These are phyloP conservation scores for Neoitamus cyanurus DNA, from an alignment of 2,888 invertebrate species.

Conservation along the genomic window DNA sequence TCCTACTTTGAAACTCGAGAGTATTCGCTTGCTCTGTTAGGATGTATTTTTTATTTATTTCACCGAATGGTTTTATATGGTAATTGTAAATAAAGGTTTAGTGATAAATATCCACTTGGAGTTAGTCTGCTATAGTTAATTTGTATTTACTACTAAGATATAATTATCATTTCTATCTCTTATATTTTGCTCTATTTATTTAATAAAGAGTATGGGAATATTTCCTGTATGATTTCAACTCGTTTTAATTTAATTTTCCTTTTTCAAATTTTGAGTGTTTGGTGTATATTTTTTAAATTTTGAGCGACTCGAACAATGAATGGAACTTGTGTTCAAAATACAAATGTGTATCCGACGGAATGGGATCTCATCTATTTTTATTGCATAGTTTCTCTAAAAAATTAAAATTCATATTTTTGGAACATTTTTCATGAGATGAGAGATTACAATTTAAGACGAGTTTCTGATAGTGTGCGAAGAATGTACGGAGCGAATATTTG, in stretches of 20 bases:
- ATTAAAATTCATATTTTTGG: too few relatives aligned
- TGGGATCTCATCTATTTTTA: too few relatives aligned
- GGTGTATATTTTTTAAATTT: not conserved
- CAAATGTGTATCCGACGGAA: too few relatives aligned
- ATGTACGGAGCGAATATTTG: too few relatives aligned
- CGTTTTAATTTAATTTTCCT: not conserved
- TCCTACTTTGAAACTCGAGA: not conserved
- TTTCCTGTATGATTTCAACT: conserved; percentile 16
- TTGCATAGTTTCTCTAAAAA: too few relatives aligned
- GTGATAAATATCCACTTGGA: not conserved
- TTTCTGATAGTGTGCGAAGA: too few relatives aligned
- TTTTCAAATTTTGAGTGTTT: not conserved
- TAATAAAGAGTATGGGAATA: conserved; percentile 35
- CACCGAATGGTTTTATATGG: not conserved
- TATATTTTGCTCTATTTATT: conserved; percentile 37
- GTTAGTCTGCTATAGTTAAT: not conserved
- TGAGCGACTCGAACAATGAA: too few relatives aligned
- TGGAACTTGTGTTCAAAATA: too few relatives aligned
- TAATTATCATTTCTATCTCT: conserved; percentile 21
- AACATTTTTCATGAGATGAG: too few relatives aligned
- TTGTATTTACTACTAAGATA: conserved; percentile 21
- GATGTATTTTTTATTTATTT: not conserved
- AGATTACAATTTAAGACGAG: too few relatives aligned
- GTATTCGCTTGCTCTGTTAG: not conserved
- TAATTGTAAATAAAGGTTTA: conserved; percentile 30